These are phyloP conservation scores for Gephyroberyx darwinii DNA, from an alignment of 2,797 vertebrate genomes.

Conservation along the genomic window DNA sequence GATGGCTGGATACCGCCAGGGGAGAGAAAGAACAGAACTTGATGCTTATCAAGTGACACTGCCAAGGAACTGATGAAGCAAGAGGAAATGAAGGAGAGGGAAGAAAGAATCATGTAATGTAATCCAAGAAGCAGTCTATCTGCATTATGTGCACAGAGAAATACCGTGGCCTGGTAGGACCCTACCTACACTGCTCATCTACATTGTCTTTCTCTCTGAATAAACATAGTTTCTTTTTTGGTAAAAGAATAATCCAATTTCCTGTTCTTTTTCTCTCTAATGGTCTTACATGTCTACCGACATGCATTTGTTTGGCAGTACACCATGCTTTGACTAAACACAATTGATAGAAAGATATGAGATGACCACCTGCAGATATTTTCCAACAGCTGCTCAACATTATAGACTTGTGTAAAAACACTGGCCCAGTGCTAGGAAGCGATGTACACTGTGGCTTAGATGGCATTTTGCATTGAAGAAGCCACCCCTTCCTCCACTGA, in stretches of 20 bases:
- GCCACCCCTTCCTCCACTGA: background rate
- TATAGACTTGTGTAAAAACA: slow-evolving; percentile 21
- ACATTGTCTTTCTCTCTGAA: slow-evolving; percentile 62
- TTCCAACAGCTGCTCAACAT: background rate
- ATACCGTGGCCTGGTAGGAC: slow-evolving; percentile 27
- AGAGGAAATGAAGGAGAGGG: slow-evolving; percentile 24
- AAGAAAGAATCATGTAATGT: slow-evolving; percentile 37
- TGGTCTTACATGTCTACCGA: slow-evolving; percentile 10
- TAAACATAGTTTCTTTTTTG: slow-evolving; percentile 67
- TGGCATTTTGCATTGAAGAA: slow-evolving; percentile 10
- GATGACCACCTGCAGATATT: background rate
- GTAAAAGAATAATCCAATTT: slow-evolving; percentile 45
- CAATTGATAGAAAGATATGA: slow-evolving; percentile 1
- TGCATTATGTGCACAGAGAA: slow-evolving; percentile 39
- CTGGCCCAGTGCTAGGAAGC: background rate
- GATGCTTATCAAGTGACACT: slow-evolving; percentile 60
- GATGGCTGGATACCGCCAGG: slow-evolving; percentile 28
- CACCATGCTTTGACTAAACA: background rate
- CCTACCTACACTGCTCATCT: slow-evolving; percentile 28
- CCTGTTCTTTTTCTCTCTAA: background rate
- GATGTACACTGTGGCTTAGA: background rate
- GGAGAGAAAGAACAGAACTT: slow-evolving; percentile 47
- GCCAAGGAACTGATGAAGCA: slow-evolving; percentile 46
- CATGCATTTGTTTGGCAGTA: slow-evolving; percentile 14
- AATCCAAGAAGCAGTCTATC: slow-evolving; percentile 32